Evolutionary conservation across 2,113 vertebrate species (phyloP).

Genomic region (Takifugu bimaculatus): DNA sequence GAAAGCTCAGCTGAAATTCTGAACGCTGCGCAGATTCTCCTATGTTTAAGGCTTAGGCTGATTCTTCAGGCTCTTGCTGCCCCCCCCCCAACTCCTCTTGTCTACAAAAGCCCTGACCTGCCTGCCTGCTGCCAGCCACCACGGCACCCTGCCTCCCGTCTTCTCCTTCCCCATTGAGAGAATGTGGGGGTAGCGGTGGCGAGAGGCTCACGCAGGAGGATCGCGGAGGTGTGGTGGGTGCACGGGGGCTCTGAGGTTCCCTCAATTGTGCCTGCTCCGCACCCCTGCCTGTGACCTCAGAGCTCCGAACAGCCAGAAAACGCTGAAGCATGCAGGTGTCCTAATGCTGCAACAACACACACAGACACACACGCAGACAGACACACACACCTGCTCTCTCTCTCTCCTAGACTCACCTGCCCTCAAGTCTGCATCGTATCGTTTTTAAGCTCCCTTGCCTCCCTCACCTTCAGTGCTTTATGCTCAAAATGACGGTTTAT

Average conservation of each 20-base stretch:
- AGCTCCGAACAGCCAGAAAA: constrained; percentile 62
- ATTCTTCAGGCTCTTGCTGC: constrained; percentile 22
- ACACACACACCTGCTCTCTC: constrained; percentile 21
- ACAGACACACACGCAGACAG: constrained; percentile 13
- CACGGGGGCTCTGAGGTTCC: constrained; percentile 45
- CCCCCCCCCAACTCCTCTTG: constrained; percentile 20
- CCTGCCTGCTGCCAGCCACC: constrained; percentile 58
- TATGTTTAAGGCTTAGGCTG: too few relatives aligned
- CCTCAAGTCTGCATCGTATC: constrained; percentile 25
- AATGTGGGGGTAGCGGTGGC: constrained; percentile 12
- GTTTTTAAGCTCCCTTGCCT: constrained; percentile 26
- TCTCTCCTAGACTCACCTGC: constrained; percentile 6
- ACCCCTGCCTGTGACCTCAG: constrained; percentile 64
- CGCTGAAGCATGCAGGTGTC: constrained; percentile 73
- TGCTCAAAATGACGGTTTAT: background rate
- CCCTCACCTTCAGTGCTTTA: background rate
- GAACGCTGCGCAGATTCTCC: too few relatives aligned
- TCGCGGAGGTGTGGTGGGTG: constrained; percentile 15
- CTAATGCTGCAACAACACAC: constrained; percentile 31
- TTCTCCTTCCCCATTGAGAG: constrained; percentile 1
- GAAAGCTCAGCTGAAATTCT: background rate
- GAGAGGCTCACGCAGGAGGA: constrained; percentile 6
- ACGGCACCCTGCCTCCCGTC: constrained; percentile 41
- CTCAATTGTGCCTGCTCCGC: constrained; percentile 53
- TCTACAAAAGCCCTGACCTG: constrained; percentile 54